Percentiles rank a stretch among this genome's conserved stretches.
phyloP scores from a whole-genome alignment of 2,797 vertebrate genomes.

The Rallus crepitans region DNA sequence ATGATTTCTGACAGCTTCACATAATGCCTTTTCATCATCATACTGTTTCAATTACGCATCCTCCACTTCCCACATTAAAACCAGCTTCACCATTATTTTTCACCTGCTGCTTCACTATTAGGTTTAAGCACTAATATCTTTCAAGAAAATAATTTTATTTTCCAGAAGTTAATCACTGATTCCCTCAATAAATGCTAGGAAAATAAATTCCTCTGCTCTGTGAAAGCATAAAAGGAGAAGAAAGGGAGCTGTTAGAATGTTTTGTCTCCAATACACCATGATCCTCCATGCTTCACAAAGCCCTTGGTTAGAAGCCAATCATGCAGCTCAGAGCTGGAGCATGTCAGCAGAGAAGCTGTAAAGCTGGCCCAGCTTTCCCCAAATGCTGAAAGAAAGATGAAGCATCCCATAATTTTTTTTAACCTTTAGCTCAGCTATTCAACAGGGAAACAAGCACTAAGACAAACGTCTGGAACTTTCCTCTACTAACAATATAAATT shows the following conservation, averaged over 20 bases:
- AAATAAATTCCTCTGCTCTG: slow-evolving; percentile 28
- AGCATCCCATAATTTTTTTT: background rate
- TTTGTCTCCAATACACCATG: background rate
- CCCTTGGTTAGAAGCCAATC: slow-evolving; percentile 17
- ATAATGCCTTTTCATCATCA: slow-evolving; percentile 74
- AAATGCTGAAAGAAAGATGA: slow-evolving; percentile 31
- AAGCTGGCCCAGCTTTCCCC: slow-evolving; percentile 19
- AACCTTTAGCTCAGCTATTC: background rate
- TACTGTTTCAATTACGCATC: slow-evolving; percentile 73
- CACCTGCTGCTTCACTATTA: slow-evolving; percentile 62
- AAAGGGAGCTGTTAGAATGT: background rate
- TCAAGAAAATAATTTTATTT: slow-evolving; percentile 53
- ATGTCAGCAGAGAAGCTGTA: slow-evolving; percentile 24
- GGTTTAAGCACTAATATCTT: slow-evolving; percentile 50
- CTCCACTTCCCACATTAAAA: slow-evolving; percentile 68
- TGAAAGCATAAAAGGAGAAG: slow-evolving; percentile 37
- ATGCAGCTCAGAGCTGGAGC: slow-evolving; percentile 41
- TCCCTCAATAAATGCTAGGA: slow-evolving; percentile 12
- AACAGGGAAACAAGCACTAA: slow-evolving; percentile 19
- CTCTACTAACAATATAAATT: background rate
- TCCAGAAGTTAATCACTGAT: slow-evolving; percentile 47
- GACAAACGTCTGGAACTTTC: slow-evolving; percentile 12
- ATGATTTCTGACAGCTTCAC: slow-evolving; percentile 73
- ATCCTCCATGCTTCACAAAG: slow-evolving; percentile 39
- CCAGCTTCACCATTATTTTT: slow-evolving; percentile 64